Conservation (phyloP, 1,140 invertebrate genomes). For the Platorchestia sp. region DNA sequence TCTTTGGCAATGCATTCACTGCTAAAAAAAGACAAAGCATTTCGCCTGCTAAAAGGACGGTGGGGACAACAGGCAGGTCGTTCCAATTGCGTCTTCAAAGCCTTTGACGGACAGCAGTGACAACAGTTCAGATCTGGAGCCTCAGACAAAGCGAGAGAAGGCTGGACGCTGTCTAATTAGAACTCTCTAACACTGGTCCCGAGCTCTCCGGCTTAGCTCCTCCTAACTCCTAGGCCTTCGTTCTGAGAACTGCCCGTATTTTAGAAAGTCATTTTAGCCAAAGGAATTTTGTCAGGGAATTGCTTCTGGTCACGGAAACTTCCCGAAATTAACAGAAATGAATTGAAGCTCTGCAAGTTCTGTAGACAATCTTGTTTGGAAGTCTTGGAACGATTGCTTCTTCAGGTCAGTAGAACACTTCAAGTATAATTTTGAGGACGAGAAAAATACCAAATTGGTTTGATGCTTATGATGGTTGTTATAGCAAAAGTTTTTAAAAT, state of each 20-base stretch:
- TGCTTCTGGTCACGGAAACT: background rate
- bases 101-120: background rate
- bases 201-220: background rate
- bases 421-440: background rate
- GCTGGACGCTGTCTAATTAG: background rate
- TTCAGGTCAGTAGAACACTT: background rate
- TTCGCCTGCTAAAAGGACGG: background rate
- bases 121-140: background rate
- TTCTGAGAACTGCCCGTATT: background rate
- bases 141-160: background rate
- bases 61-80: background rate
- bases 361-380: background rate
- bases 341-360: background rate
- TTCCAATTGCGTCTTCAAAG: conserved; percentile 7
- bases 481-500: background rate
- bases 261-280: conserved; percentile 2
- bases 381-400: background rate
- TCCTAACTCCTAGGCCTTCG: background rate
- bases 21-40: background rate
- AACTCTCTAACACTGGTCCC: background rate
- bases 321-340: background rate
- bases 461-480: background rate
- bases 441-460: background rate
- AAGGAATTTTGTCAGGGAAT: background rate
- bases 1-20: background rate